Evolutionary conservation across 2,797 vertebrate species (phyloP).

Genomic region (Amniataba percoides): DNA sequence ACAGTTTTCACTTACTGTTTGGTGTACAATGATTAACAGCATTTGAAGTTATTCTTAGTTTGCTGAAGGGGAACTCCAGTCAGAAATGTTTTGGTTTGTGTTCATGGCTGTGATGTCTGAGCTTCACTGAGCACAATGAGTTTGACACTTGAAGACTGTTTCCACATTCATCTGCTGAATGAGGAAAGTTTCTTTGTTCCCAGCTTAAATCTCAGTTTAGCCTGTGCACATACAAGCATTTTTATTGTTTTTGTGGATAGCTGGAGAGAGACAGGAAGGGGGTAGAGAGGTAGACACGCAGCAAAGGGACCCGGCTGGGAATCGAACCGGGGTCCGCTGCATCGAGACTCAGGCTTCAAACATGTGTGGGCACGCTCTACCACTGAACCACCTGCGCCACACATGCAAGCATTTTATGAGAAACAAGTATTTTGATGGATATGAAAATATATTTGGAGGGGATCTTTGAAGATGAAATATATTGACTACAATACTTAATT

Average conservation of each 20-base stretch:
- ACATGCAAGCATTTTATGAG: too few species aligned
- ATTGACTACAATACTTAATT: neutral
- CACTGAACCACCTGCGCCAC: too few species aligned
- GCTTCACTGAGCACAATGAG: neutral
- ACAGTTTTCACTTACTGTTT: neutral
- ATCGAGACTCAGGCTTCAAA: too few species aligned
- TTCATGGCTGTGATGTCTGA: neutral
- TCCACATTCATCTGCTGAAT: neutral
- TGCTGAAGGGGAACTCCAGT: neutral
- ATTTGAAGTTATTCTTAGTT: neutral
- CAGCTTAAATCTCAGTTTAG: neutral
- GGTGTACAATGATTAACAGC: neutral
- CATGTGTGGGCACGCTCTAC: too few species aligned
- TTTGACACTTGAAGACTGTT: neutral
- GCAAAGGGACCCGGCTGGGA: too few species aligned
- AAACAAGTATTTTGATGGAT: neutral
- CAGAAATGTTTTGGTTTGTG: neutral
- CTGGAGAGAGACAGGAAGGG: too few species aligned
- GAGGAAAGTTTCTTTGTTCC: neutral
- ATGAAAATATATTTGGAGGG: neutral
- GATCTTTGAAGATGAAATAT: neutral
- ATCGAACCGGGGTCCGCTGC: too few species aligned
- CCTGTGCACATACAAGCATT: too few species aligned
- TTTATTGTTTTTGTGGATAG: too few species aligned
- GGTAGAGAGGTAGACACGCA: too few species aligned